A percentile compares a stretch with the other conserved stretches of the same genome.
Conservation (phyloP, 2,888 invertebrate genomes). For the Netelia melanura region DNA sequence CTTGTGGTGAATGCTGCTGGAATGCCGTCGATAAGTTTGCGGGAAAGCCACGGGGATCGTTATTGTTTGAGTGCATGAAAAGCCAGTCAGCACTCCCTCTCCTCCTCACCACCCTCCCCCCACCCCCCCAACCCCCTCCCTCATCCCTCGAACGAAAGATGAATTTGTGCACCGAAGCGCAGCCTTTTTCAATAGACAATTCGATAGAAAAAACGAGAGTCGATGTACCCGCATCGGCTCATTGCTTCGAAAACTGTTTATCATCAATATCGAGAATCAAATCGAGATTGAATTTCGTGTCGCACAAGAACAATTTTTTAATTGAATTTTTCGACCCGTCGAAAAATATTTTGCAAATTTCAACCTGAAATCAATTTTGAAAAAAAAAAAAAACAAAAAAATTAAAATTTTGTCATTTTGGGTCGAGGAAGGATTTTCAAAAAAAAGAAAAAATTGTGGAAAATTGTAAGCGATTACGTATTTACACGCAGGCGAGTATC, state of each 20-base stretch:
- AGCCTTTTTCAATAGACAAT: background rate
- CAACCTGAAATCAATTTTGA: too few species aligned
- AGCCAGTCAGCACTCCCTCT: background rate
- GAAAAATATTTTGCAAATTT: too few species aligned
- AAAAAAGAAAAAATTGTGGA: background rate
- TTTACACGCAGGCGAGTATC: constrained; percentile 30
- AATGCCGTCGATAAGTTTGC: background rate
- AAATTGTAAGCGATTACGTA: constrained; percentile 1
- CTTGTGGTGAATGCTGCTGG: background rate
- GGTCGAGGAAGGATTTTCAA: too few species aligned
- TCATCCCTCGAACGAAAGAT: background rate
- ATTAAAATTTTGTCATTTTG: too few species aligned
- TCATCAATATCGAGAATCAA: too few species aligned
- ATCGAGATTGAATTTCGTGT: too few species aligned
- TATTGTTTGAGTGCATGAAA: background rate
- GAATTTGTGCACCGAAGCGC: background rate
- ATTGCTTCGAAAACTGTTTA: too few species aligned
- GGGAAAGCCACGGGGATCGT: background rate
- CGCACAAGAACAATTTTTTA: too few species aligned
- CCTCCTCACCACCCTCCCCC: too few species aligned
- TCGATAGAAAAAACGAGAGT: background rate
- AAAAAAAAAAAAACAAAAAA: too few species aligned
- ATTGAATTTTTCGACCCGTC: too few species aligned
- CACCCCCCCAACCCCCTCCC: too few species aligned
- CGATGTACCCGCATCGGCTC: background rate